phyloP scores from a whole-genome alignment of 2,113 vertebrate genomes.

The Cygnus buccinator region DNA sequence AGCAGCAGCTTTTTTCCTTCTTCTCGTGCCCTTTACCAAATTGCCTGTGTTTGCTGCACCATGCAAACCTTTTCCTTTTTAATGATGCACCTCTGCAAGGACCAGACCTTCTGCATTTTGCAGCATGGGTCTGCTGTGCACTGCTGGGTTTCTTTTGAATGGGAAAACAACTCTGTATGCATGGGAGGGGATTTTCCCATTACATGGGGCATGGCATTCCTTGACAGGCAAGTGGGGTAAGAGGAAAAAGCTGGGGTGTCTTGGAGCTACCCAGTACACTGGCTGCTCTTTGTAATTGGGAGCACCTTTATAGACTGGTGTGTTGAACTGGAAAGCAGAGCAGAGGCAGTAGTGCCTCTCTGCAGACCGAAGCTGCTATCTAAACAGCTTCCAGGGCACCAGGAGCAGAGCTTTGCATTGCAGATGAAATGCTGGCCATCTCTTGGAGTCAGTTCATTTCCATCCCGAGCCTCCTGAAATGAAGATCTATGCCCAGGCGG shows the following conservation, averaged over 20 bases:
- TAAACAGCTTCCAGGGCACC: background rate
- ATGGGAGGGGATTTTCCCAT: slow-evolving; percentile 2
- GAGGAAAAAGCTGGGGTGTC: background rate
- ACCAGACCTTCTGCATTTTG: background rate
- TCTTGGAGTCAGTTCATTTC: slow-evolving; percentile 1
- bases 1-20: background rate
- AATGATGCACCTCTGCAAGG: background rate
- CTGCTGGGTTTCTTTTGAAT: background rate
- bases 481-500: background rate
- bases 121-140: accelerated
- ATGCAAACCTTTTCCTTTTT: background rate
- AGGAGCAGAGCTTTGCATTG: background rate
- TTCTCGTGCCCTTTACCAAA: background rate
- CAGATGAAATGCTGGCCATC: background rate
- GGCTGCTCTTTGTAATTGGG: background rate
- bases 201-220: background rate
- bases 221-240: background rate
- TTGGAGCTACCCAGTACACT: background rate
- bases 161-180: background rate
- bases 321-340: background rate
- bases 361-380: too few relatives aligned
- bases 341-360: background rate
- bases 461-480: background rate
- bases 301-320: background rate
- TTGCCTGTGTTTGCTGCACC: background rate